Evolutionary conservation across 2,113 vertebrate species (phyloP).

Genomic region (Echinops telfairi): DNA sequence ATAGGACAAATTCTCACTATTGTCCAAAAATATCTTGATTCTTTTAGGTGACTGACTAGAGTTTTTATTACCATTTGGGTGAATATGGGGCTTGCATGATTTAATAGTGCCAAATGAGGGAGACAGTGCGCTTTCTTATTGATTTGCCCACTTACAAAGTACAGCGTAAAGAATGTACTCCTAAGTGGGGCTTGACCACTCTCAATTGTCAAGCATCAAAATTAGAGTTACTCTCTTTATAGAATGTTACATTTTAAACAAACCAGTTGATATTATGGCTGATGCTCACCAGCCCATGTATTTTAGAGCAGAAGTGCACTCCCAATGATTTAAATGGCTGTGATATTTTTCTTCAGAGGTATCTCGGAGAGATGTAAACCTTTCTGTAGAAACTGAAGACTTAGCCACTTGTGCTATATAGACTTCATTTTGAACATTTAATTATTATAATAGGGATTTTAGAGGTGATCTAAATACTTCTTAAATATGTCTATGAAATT

Average conservation of each 20-base stretch:
- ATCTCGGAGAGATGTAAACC: no score
- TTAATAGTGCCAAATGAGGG: background rate
- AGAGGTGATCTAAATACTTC: no score
- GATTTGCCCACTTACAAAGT: background rate
- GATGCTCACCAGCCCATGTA: background rate
- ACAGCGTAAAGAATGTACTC: background rate
- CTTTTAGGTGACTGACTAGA: no score
- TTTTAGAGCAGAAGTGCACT: no score
- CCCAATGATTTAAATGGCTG: no score
- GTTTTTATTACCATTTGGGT: background rate
- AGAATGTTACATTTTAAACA: background rate
- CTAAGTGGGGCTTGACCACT: no score
- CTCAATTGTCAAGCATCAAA: background rate
- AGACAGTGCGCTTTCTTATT: background rate
- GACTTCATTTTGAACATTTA: no score
- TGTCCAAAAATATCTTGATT: background rate
- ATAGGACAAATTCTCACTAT: background rate
- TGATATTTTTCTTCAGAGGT: no score
- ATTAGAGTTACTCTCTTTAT: background rate
- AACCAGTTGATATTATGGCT: background rate
- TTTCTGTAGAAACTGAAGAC: no score
- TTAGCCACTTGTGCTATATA: no score
- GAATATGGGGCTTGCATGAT: rapidly evolving
- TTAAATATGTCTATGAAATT: no score
- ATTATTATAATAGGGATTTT: no score